phyloP scores from a whole-genome alignment of 2,888 invertebrate species.

The Ecliptopera silaceata region DNA sequence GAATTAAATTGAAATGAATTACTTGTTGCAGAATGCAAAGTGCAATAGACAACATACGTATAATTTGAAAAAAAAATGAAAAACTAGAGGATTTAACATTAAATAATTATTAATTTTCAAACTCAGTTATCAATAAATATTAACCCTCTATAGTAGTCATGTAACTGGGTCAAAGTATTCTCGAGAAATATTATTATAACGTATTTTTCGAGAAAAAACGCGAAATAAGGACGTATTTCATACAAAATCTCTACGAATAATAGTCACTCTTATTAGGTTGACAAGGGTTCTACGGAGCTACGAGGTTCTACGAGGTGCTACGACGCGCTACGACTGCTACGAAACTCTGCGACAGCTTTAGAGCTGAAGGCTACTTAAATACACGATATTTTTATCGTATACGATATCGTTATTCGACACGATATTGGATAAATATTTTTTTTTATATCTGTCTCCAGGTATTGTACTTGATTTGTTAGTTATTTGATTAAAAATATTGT shows the following conservation, averaged over 20 bases:
- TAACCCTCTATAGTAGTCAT: neutral
- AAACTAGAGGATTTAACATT: too few relatives aligned
- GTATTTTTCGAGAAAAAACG: constrained; percentile 8
- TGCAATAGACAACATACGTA: too few relatives aligned
- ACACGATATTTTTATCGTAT: neutral
- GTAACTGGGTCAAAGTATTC: constrained; percentile 1
- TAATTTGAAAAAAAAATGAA: too few relatives aligned
- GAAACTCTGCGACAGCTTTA: constrained; percentile 2
- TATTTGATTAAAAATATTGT: too few relatives aligned
- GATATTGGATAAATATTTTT: neutral
- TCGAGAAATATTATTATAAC: constrained; percentile 7
- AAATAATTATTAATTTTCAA: neutral
- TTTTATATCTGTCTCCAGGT: too few relatives aligned
- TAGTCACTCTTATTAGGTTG: constrained; percentile 17
- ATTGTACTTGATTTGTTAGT: too few relatives aligned
- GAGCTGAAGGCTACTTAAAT: neutral
- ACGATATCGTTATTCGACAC: neutral
- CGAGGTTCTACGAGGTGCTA: constrained; percentile 9
- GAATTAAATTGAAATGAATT: too few relatives aligned
- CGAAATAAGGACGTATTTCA: constrained; percentile 14
- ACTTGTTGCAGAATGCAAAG: too few relatives aligned
- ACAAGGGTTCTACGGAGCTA: constrained; percentile 22
- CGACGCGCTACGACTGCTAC: neutral
- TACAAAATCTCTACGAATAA: constrained; percentile 12
- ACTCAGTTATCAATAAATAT: neutral